Conservation (phyloP, 2,113 vertebrate species). For the Laticauda colubrina region DNA sequence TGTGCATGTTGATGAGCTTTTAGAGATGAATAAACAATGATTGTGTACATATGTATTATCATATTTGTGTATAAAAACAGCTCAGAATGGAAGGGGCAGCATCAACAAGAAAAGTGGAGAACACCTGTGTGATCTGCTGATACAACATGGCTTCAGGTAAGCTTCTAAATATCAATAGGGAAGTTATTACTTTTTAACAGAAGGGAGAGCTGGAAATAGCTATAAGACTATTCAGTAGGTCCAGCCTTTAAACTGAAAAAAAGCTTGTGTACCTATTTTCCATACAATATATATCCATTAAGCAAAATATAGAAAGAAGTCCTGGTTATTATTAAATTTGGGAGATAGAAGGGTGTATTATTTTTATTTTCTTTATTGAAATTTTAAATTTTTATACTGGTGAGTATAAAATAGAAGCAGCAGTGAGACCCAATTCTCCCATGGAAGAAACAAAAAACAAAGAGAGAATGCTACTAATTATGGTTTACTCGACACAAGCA, state of each 20-base stretch:
- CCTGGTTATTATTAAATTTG: neutral
- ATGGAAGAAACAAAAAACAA: neutral
- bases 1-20: conserved; percentile 1
- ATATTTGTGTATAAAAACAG: conserved; percentile 55
- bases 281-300: too few species aligned
- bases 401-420: too few species aligned
- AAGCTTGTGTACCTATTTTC: neutral
- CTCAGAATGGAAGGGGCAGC: conserved; percentile 1
- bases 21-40: conserved; percentile 19
- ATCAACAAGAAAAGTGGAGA: conserved; percentile 29
- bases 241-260: neutral
- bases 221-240: neutral
- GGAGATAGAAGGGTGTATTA: neutral
- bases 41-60: conserved; percentile 51
- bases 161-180: conserved; percentile 8
- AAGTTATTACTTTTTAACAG: neutral
- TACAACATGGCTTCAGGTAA: conserved; percentile 66
- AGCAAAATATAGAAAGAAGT: neutral
- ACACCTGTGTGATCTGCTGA: conserved; percentile 19
- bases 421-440: neutral
- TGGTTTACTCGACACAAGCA: neutral
- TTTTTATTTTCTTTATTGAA: neutral
- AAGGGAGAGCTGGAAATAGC: neutral
- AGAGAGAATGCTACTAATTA: neutral
- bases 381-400: neutral